Conservation (phyloP, 2,113 vertebrate species). For the Periophthalmus modestus region DNA sequence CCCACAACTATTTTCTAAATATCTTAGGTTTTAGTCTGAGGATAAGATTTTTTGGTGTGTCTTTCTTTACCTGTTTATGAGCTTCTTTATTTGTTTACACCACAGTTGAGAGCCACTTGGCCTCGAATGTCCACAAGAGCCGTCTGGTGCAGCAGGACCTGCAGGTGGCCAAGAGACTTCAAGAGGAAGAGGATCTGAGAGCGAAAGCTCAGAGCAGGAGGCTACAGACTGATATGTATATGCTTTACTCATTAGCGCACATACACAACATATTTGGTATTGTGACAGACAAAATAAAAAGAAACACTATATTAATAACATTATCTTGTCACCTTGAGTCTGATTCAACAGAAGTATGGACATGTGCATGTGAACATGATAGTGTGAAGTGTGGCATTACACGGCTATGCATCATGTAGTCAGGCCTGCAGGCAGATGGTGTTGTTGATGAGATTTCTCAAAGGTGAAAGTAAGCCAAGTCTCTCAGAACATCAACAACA, state of each 20-base stretch:
- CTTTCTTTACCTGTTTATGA: constrained; percentile 20
- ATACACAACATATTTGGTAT: background rate
- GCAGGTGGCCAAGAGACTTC: constrained; percentile 91
- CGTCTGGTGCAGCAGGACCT: constrained; percentile 93
- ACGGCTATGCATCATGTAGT: background rate
- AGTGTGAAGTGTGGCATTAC: background rate
- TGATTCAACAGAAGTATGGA: too few species aligned
- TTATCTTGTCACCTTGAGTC: background rate
- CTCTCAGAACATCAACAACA: constrained; percentile 19
- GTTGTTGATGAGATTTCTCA: constrained; percentile 24
- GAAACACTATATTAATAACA: background rate
- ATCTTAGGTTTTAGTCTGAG: background rate
- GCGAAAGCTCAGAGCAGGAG: constrained; percentile 84
- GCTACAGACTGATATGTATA: constrained; percentile 85
- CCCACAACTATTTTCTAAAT: constrained; percentile 5
- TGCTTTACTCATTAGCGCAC: constrained; percentile 18
- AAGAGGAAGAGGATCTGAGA: constrained; percentile 90
- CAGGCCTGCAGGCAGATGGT: constrained; percentile 39
- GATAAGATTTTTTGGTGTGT: constrained; percentile 2
- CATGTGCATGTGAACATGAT: background rate
- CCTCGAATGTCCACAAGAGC: constrained; percentile 92
- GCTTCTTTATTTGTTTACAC: constrained; percentile 38
- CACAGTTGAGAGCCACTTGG: constrained; percentile 95
- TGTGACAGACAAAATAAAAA: background rate
- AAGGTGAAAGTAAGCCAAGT: constrained; percentile 14